Percentiles rank a stretch among this genome's conserved stretches.
phyloP scores from a whole-genome alignment of 2,113 vertebrate genomes.

The Butorides virescens region DNA sequence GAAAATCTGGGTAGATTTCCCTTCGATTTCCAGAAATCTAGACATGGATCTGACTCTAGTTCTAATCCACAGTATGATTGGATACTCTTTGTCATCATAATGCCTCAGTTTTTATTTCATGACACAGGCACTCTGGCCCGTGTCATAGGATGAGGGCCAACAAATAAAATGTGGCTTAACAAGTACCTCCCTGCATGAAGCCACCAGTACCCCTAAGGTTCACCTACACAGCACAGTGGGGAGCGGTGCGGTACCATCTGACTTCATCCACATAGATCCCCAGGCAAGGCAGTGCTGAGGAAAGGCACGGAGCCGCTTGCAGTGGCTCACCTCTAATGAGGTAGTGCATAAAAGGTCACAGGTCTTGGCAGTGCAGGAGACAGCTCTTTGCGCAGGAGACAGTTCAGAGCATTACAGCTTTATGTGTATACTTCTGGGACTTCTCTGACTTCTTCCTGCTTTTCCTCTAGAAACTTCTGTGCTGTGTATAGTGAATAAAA shows the following conservation, averaged over 20 bases:
- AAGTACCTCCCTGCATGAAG: not conserved
- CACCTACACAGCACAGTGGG: not conserved
- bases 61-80: not conserved
- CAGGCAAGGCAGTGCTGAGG: not conserved
- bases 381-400: not conserved
- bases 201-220: not conserved
- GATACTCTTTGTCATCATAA: not conserved
- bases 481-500: not conserved
- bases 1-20: not conserved
- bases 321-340: not conserved
- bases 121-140: rapidly evolving
- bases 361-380: not conserved
- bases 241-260: not conserved
- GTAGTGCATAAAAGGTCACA: not conserved
- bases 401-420: not conserved
- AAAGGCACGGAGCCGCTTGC: not conserved
- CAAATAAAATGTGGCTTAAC: not conserved
- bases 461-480: not conserved
- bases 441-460: not conserved
- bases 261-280: not conserved
- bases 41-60: not conserved
- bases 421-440: not conserved
- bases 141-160: not conserved
- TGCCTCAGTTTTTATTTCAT: not conserved
- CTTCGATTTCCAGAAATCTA: not conserved